Conservation (phyloP, 1,140 invertebrate genomes). For the Drosophila saltans region DNA sequence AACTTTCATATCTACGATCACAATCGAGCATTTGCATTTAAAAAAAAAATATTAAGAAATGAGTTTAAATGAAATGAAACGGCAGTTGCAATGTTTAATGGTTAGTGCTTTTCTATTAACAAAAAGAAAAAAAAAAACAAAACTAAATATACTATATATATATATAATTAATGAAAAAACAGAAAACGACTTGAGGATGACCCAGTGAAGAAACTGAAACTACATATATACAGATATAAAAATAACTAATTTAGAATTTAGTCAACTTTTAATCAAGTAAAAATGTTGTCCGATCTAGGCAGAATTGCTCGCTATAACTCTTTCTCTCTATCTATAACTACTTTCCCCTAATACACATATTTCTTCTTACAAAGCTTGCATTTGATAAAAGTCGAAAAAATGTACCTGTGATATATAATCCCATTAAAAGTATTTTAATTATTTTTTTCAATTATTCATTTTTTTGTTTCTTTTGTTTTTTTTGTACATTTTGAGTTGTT, state of each 20-base stretch:
- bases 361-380: slow-evolving; percentile 74
- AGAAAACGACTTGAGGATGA: not conserved
- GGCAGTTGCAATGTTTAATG: slow-evolving; percentile 80
- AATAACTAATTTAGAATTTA: slow-evolving; percentile 59
- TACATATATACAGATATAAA: slow-evolving; percentile 26
- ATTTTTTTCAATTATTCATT: slow-evolving; percentile 31
- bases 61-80: slow-evolving; percentile 38
- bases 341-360: slow-evolving; percentile 20
- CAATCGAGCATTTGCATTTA: slow-evolving; percentile 62
- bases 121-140: slow-evolving; percentile 54
- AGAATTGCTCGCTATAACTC: not conserved
- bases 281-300: slow-evolving; percentile 7
- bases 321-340: not conserved
- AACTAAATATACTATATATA: slow-evolving; percentile 25
- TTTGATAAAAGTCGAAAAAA: slow-evolving; percentile 77
- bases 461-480: slow-evolving; percentile 27
- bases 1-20: slow-evolving; percentile 79
- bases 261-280: slow-evolving; percentile 44
- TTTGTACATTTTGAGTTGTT: slow-evolving; percentile 26
- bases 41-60: not conserved
- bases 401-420: slow-evolving; percentile 77
- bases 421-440: slow-evolving; percentile 77
- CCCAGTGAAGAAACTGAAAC: slow-evolving; percentile 21
- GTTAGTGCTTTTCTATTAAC: slow-evolving; percentile 79
- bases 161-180: slow-evolving; percentile 17